Evolutionary conservation across 1,140 invertebrate genomes (phyloP).

Genomic region (Drosophila nigrodunni): DNA sequence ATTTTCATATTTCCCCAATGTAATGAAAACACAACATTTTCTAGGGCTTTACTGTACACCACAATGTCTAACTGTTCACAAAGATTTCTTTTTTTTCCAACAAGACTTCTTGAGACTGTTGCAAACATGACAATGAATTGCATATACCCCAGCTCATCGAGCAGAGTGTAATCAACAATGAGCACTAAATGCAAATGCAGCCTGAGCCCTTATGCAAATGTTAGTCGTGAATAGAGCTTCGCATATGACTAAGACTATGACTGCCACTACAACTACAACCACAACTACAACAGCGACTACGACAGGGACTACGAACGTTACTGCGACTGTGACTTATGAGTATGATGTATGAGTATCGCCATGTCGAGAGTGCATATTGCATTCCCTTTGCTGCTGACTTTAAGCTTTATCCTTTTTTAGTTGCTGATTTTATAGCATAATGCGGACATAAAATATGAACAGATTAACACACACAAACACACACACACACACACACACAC

Average conservation of each 20-base stretch:
- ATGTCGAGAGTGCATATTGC: slow-evolving; percentile 25
- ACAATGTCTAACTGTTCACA: too few species aligned
- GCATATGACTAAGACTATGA: slow-evolving; percentile 23
- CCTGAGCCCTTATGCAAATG: slow-evolving; percentile 70
- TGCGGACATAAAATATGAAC: slow-evolving; percentile 67
- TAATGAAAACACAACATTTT: too few species aligned
- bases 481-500: background rate
- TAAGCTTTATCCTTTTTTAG: slow-evolving; percentile 43
- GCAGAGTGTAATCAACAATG: slow-evolving; percentile 17
- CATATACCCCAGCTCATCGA: too few species aligned
- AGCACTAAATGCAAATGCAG: slow-evolving; percentile 60
- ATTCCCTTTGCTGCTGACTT: slow-evolving; percentile 20
- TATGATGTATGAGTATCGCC: background rate
- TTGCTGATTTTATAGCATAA: slow-evolving; percentile 72
- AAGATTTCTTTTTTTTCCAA: too few species aligned
- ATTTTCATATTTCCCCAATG: too few species aligned
- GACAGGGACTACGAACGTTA: slow-evolving; percentile 1
- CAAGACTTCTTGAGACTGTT: too few species aligned
- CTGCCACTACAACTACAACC: background rate
- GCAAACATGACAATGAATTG: too few species aligned
- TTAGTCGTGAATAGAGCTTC: slow-evolving; percentile 52
- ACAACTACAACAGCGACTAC: slow-evolving; percentile 13
- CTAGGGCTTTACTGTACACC: too few species aligned
- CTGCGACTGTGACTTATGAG: background rate
- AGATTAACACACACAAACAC: slow-evolving; percentile 56